Evolutionary conservation across 1,140 invertebrate genomes (phyloP), one percentile per base, ranked within the genome.

Genomic region (Ephestia elutella): DNA sequence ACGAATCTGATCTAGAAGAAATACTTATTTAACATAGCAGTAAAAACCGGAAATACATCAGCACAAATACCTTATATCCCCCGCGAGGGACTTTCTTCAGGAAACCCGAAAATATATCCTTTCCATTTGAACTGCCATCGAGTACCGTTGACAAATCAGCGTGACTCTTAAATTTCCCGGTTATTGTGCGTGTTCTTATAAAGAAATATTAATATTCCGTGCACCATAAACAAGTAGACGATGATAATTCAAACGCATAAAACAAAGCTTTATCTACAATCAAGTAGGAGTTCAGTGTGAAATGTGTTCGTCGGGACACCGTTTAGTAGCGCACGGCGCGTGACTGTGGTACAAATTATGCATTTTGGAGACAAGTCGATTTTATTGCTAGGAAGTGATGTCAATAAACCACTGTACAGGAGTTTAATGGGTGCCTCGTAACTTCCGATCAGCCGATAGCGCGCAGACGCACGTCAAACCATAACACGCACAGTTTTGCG

Each of bases 331-430:
- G 71, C 80, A 79, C 77, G 74, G 71, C 80, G 81, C 82, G 82
- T 86, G 85, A 85, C 85, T 83, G 71, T 70, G 66, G 68, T 86
- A 87, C 85, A 80, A 85, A 87, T 87, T 84, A 86, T 86, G 79
- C 83, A 80, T 87, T 87, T 86, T 72, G 76, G 77, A 79, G 81
- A 80, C 82, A 84, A 78, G 78, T 78, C 77, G 79, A 80, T 86
- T 87, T 87, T 87, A 87, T 86, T 86, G 70, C 79, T 62, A 78
- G 84, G 84, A 87, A 87, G 82, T 84, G 82, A 85, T 73, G 80
- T 85, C 82, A 86, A 83, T 85, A 85, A 86, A 86, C 71, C 82
- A 85, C 75, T 75, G 69, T 79, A 78, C 73, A 75, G 68, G 61
- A 72, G 71, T 85, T 84, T 84, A 80, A 83, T 79, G 84, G 78